Conservation (phyloP, 2,888 invertebrate genomes). For the Heteropelma amictum region DNA sequence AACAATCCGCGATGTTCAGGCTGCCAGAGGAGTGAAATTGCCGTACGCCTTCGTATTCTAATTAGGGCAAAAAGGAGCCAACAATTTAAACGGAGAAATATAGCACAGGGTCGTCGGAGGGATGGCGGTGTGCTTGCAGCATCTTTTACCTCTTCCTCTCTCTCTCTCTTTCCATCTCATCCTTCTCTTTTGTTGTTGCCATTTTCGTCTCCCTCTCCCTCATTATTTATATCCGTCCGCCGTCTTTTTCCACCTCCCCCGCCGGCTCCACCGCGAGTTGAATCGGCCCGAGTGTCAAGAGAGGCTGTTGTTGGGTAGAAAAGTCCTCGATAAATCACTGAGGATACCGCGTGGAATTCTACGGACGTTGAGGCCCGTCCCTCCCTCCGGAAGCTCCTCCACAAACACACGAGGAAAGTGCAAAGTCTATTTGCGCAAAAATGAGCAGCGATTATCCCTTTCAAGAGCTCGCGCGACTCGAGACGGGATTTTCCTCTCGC, state of each 20-base stretch:
- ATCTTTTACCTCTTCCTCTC: constrained; percentile 11
- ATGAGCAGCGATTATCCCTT: constrained; percentile 48
- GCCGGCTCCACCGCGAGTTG: constrained; percentile 17
- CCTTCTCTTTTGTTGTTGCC: constrained; percentile 14
- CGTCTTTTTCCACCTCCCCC: no score
- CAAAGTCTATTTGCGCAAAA: constrained; percentile 48
- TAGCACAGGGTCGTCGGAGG: constrained; percentile 3
- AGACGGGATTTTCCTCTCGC: constrained; percentile 41
- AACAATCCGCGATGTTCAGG: constrained; percentile 32
- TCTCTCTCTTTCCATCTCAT: constrained; percentile 15
- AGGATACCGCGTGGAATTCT: background rate
- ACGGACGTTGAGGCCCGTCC: background rate
- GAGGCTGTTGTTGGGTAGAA: constrained; percentile 28
- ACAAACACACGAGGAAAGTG: constrained; percentile 8
- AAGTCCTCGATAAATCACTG: constrained; percentile 44
- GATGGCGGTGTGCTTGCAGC: background rate
- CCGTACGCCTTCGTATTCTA: constrained; percentile 67
- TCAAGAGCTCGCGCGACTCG: constrained; percentile 16
- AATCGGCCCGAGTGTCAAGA: constrained; percentile 44
- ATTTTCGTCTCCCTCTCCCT: constrained; percentile 4
- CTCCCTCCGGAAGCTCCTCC: background rate
- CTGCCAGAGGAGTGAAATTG: constrained; percentile 41
- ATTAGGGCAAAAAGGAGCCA: constrained; percentile 66
- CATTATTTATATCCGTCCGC: no score
- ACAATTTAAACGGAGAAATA: constrained; percentile 41